Evolutionary conservation across 2,888 invertebrate genomes (phyloP).

Genomic region (Eremobia ochroleuca): DNA sequence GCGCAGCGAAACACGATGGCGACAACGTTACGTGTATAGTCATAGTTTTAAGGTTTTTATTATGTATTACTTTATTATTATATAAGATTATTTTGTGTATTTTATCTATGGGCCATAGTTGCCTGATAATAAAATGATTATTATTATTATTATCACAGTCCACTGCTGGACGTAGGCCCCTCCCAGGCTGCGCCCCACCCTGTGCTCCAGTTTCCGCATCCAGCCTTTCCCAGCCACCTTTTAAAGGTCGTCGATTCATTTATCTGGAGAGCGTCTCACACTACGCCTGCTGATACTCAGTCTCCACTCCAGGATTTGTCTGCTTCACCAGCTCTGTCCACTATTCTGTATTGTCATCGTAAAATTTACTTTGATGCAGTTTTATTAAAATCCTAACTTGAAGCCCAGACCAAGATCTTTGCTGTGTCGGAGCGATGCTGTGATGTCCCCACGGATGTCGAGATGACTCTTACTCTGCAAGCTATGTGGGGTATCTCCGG

Average conservation of each 20-base stretch:
- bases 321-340: neutral
- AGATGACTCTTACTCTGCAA: neutral
- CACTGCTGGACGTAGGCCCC: neutral
- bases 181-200: neutral
- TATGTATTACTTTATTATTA: too few species aligned
- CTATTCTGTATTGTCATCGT: too few species aligned
- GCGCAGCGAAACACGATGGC: too few species aligned
- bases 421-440: neutral
- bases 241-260: neutral
- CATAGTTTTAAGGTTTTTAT: too few species aligned
- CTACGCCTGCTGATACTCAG: rapidly evolving
- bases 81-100: too few species aligned
- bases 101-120: too few species aligned
- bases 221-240: neutral
- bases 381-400: neutral
- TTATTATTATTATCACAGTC: too few species aligned
- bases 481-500: neutral
- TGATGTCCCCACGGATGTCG: too few species aligned
- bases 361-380: too few species aligned
- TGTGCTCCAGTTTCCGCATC: neutral
- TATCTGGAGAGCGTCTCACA: neutral
- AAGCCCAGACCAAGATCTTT: neutral
- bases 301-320: too few species aligned
- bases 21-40: too few species aligned
- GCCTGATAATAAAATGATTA: too few species aligned